These are phyloP conservation scores for Anolis apletophallus DNA, from an alignment of 2,797 vertebrate genomes.

Conservation along the genomic window DNA sequence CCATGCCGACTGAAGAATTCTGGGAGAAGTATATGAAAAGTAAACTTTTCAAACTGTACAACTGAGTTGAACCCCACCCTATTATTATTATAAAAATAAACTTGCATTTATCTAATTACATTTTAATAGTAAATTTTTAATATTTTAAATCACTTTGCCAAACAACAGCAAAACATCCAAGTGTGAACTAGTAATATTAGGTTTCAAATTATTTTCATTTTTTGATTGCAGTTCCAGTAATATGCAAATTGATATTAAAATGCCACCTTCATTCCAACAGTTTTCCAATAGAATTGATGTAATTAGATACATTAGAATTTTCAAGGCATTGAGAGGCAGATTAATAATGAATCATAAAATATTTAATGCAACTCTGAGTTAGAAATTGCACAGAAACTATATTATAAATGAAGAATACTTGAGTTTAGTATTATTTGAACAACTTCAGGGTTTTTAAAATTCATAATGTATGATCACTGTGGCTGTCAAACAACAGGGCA, in stretches of 20 bases:
- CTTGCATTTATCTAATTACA: constrained; percentile 48
- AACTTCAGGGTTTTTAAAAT: constrained; percentile 47
- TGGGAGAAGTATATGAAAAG: background rate
- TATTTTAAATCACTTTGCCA: constrained; percentile 47
- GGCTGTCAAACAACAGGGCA: constrained; percentile 35
- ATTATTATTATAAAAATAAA: constrained; percentile 19
- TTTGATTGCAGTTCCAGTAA: constrained; percentile 39
- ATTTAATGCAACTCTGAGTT: constrained; percentile 54
- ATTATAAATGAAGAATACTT: constrained; percentile 47
- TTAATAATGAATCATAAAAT: constrained; percentile 55
- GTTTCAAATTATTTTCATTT: constrained; percentile 60
- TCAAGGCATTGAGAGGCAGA: constrained; percentile 50
- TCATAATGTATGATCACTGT: constrained; percentile 26
- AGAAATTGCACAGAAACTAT: constrained; percentile 51
- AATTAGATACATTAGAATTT: constrained; percentile 58
- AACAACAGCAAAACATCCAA: constrained; percentile 52
- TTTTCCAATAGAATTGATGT: constrained; percentile 62
- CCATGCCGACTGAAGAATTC: background rate
- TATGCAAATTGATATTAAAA: constrained; percentile 54
- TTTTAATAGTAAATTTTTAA: constrained; percentile 29
- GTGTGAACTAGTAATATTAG: constrained; percentile 42
- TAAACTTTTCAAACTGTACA: background rate
- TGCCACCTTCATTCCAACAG: constrained; percentile 39
- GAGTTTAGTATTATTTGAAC: constrained; percentile 54
- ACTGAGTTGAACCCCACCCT: background rate